Evolutionary conservation across 2,888 invertebrate genomes (phyloP), one percentile per base, ranked within the genome.

Genomic region (Drosophila neonasuta): DNA sequence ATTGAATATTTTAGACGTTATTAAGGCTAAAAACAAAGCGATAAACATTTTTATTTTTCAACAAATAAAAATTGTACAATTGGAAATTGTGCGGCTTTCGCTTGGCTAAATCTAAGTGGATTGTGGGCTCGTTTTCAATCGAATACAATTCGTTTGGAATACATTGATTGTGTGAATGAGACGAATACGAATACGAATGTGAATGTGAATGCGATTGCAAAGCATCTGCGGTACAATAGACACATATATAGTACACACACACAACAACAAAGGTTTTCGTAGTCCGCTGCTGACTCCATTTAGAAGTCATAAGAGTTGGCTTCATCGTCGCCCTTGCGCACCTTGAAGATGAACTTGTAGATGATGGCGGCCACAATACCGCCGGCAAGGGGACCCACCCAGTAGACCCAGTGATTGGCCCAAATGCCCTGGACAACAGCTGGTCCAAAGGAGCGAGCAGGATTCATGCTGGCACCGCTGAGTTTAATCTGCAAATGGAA

Each of bases 401-500:
- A 97, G 91, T 96, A 97, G 3, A 97, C 93, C 97, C 97, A 97
- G 86, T 97, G 97, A 76, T 95, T 89, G 1, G 92, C 91, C 95
- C 96, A 97, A 59, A 92, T 87, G 52, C 94, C 94, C 91, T 94
- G 93, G 42, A 97, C 94, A 9, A 97, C 94, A 17, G 97, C 96
- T 0, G 97, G 96, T 20, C 97, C 97, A 88, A 97, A 95, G 54
- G 96, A 95, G 74, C 97, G 93, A 0, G 97, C 97, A 0, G 97
- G 97, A 92, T 97, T 97, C 97, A 97, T 97, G 90, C 97, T 96
- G 67, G 97, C 94, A 15, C 97, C 97, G 15, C 97, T 95, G 85
- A 93, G 93, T 80, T 95, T 94, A 87, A 97, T 94, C 95, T 95
- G 68, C 1, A 57, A 30, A 36, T 5, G 11, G n/a, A 3, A 4